Conservation (phyloP, 2,797 vertebrate genomes). For the Neoniphon sammara region DNA sequence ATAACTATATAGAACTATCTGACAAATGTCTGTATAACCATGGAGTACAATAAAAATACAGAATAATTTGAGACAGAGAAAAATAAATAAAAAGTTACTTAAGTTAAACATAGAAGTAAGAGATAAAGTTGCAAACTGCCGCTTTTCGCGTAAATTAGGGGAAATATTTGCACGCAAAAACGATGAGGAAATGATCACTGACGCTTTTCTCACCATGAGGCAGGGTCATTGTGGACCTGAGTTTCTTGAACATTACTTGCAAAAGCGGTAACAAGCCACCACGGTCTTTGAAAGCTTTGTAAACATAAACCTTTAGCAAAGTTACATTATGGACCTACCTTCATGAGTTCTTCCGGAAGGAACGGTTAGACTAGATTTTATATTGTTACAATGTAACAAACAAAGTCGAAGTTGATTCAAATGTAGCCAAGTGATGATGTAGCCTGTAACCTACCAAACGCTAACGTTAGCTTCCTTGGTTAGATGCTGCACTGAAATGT, state of each 20-base stretch:
- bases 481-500: not conserved
- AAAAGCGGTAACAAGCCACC: too few relatives aligned
- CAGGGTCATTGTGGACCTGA: not conserved
- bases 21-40: too few relatives aligned
- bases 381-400: constrained; percentile 13
- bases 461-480: constrained; percentile 33
- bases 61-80: not conserved
- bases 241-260: constrained; percentile 4
- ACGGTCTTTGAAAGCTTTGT: not conserved
- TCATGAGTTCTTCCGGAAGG: constrained; percentile 47
- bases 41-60: not conserved
- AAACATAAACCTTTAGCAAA: not conserved
- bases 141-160: not conserved
- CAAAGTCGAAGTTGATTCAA: constrained; percentile 19
- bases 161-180: not conserved
- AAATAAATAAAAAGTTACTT: not conserved
- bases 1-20: too few relatives aligned
- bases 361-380: not conserved
- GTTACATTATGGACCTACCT: constrained; percentile 59
- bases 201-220: constrained; percentile 18
- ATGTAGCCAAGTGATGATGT: constrained; percentile 30
- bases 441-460: constrained; percentile 44
- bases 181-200: too few relatives aligned
- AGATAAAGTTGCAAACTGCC: not conserved
- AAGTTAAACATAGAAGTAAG: not conserved